phyloP scores from a whole-genome alignment of 1,140 invertebrate genomes.

The Amphibalanus amphitrite region DNA sequence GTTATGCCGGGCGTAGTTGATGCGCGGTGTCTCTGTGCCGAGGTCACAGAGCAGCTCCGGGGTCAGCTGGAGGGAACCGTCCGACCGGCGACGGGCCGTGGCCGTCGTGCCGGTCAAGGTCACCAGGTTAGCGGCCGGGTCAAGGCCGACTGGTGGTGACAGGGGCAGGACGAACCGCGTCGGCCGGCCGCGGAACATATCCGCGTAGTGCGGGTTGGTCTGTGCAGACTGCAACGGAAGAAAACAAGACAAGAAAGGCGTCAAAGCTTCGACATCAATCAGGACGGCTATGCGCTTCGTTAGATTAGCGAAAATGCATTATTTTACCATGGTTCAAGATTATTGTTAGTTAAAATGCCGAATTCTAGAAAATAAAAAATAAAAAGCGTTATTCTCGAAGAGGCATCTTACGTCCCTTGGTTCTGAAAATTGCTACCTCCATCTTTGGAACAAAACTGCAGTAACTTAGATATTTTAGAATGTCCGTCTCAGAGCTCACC shows the following conservation, averaged over 20 bases:
- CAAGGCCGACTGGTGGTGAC: slow-evolving; percentile 7
- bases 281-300: too few relatives aligned
- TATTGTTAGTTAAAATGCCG: neutral
- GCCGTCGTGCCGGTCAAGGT: slow-evolving; percentile 23
- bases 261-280: too few relatives aligned
- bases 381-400: neutral
- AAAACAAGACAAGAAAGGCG: neutral
- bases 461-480: too few relatives aligned
- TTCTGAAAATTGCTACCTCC: too few relatives aligned
- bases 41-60: slow-evolving; percentile 49
- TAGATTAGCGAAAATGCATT: neutral
- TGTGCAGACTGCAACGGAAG: neutral
- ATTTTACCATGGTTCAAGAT: neutral
- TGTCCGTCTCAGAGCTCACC: slow-evolving; percentile 37
- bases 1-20: slow-evolving; percentile 49
- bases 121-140: slow-evolving; percentile 6
- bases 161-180: slow-evolving; percentile 51
- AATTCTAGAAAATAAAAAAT: neutral
- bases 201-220: slow-evolving; percentile 49
- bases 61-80: slow-evolving; percentile 34
- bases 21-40: slow-evolving; percentile 65
- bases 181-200: slow-evolving; percentile 55
- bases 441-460: too few relatives aligned
- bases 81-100: slow-evolving; percentile 33
- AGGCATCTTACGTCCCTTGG: too few relatives aligned